These are phyloP conservation scores for Malthinus flaveolus DNA, from an alignment of 2,888 invertebrate genomes.

Conservation along the genomic window DNA sequence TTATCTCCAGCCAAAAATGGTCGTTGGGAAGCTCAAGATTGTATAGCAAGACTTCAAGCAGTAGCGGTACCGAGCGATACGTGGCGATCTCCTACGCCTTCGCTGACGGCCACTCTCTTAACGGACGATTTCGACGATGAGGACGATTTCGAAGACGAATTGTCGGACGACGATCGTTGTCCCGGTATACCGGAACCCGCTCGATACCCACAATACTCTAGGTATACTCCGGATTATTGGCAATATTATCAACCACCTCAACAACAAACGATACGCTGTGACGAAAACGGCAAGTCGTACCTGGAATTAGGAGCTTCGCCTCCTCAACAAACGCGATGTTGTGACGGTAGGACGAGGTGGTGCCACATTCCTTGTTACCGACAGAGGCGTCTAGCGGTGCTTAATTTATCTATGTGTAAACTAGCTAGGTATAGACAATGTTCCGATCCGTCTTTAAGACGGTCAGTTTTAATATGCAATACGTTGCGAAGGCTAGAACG, in stretches of 20 bases:
- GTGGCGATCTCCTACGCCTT: conserved; percentile 57
- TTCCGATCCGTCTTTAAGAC: conserved; percentile 84
- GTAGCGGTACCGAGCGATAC: conserved; percentile 69
- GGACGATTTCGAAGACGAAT: conserved; percentile 65
- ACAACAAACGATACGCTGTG: conserved; percentile 82
- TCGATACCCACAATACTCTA: conserved; percentile 45
- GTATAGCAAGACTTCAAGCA: conserved; percentile 70
- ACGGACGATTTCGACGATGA: conserved; percentile 61
- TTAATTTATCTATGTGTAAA: conserved; percentile 91
- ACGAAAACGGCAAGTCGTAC: conserved; percentile 89
- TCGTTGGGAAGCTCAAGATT: conserved; percentile 61
- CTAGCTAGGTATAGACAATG: conserved; percentile 84
- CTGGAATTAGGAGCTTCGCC: conserved; percentile 77
- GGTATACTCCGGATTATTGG: conserved; percentile 55
- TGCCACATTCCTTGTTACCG: conserved; percentile 84
- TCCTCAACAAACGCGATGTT: conserved; percentile 49
- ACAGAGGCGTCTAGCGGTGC: conserved; percentile 83
- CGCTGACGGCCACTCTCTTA: conserved; percentile 49
- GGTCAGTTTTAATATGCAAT: conserved; percentile 92
- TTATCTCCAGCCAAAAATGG: conserved; percentile 60
- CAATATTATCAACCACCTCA: conserved; percentile 59
- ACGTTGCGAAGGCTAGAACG: conserved; percentile 86
- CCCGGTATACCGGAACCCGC: conserved; percentile 57
- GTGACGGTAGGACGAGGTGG: conserved; percentile 60
- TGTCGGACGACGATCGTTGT: conserved; percentile 59